Percentiles rank a stretch among this genome's conserved stretches.
These are phyloP conservation scores for Gortyna flavago DNA, from an alignment of 2,888 invertebrate genomes.

Conservation along the genomic window DNA sequence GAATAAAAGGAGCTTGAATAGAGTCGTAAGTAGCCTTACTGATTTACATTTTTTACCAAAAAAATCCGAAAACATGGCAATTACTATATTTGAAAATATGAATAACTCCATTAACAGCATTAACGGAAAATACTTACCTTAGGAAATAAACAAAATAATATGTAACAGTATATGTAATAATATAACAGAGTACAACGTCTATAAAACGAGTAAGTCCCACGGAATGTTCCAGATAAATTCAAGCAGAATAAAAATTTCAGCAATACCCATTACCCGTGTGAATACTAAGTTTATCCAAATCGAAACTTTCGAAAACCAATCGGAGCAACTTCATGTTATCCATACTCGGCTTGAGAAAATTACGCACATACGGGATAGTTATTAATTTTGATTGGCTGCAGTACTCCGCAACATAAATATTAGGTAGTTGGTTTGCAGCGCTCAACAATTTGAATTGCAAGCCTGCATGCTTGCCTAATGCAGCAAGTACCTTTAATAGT, in stretches of 20 bases:
- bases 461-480: constrained; percentile 65
- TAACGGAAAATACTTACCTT: not conserved
- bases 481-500: constrained; percentile 50
- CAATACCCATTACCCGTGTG: constrained; percentile 19
- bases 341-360: constrained; percentile 65
- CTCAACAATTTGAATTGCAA: constrained; percentile 59
- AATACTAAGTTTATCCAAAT: constrained; percentile 31
- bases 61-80: not conserved
- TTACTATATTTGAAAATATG: not conserved
- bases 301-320: constrained; percentile 60
- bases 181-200: not conserved
- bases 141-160: not conserved
- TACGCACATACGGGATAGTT: constrained; percentile 61
- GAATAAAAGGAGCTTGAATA: not conserved
- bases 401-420: constrained; percentile 69
- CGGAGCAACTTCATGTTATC: constrained; percentile 64
- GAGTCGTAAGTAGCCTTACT: not conserved
- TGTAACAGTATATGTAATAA: not conserved
- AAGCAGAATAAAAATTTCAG: constrained; percentile 22
- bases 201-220: not conserved
- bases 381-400: constrained; percentile 73
- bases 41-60: not conserved
- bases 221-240: not conserved
- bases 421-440: constrained; percentile 63
- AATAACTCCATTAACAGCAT: not conserved